Evolutionary conservation across 1,140 invertebrate species (phyloP), one percentile per base, ranked within the genome.

Genomic region (Papilio machaon): DNA sequence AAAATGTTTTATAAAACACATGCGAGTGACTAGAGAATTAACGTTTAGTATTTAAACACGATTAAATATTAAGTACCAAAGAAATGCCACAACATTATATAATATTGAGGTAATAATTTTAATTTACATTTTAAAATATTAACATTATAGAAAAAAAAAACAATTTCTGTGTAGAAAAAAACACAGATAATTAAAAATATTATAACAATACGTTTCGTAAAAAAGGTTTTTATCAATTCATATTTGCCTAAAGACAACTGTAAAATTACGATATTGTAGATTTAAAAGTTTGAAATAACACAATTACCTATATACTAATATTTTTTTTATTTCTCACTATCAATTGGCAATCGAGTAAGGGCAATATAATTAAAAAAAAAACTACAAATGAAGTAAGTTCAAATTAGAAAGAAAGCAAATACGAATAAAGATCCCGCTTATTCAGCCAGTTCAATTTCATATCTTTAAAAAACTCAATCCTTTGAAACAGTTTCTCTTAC

Each of bases 1-100:
- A 74, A 47, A 74, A 7, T 23, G 19, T 52, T 75, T 35, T 11
- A 49, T 19, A 64, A 70, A 13, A 15, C 43, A 54, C 74, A 19
- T 76, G n/a, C 47, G 74, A 76, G 13, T 76, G 74, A 76, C 74
- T 76, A 76, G 74, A 47, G 38, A 38, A 38, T 38, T 38, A 38
- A 38, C 38, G 6, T 3, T 38, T 38, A 38, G 38, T 38, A 38
- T 38, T n/a, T n/a, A 75, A 75, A 47, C 19, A 52, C 46, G 15
- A 46, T 19, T 46, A 73, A 43, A 73, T 73, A 73, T 43, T 73
- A 73, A 73, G 70, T 73, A 73, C 70, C 38, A 23, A 30, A 30
- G 60, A 11, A 30, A 30, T n/a, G 10, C 7, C 17, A 49, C 52
- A 58, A 58, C 30, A 64, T 30, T 23, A 7, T 9, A 8, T 15